These are phyloP conservation scores for Antechinus flavipes DNA, from an alignment of 2,113 vertebrate genomes.

Conservation along the genomic window DNA sequence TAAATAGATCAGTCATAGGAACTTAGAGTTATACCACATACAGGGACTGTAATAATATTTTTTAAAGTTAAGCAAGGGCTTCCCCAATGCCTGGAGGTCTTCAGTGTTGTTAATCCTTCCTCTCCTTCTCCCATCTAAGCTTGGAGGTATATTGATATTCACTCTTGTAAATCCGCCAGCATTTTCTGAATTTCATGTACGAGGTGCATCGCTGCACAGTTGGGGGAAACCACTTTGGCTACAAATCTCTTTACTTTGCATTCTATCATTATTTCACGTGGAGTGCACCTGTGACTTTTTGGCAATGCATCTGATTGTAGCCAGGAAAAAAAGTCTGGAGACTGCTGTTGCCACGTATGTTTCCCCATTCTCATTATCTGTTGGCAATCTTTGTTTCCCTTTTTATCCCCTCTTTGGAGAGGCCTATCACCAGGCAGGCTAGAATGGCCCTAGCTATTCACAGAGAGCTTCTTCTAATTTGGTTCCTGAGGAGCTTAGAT, in stretches of 20 bases:
- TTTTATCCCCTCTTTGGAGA: neutral
- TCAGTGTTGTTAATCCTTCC: neutral
- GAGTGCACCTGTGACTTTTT: constrained; percentile 31
- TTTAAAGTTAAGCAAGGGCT: neutral
- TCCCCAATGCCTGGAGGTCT: neutral
- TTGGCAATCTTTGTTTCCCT: constrained; percentile 17
- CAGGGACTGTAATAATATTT: neutral
- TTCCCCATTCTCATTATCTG: constrained; percentile 46
- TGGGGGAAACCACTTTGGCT: neutral
- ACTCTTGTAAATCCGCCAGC: constrained; percentile 8
- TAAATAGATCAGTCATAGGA: neutral
- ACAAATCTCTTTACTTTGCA: constrained; percentile 36
- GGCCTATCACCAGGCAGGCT: neutral
- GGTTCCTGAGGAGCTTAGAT: neutral
- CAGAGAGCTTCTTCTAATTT: neutral
- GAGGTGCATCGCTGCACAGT: neutral
- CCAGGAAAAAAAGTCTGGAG: neutral
- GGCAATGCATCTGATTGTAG: constrained; percentile 32
- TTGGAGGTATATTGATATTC: constrained; percentile 13
- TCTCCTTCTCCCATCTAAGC: neutral
- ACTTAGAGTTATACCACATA: neutral
- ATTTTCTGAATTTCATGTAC: constrained; percentile 22
- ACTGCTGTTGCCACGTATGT: neutral
- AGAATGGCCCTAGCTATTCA: neutral
- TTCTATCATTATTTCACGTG: neutral